Evolutionary conservation across 2,797 vertebrate species (phyloP).

Genomic region (Coranthus polyacanthus): DNA sequence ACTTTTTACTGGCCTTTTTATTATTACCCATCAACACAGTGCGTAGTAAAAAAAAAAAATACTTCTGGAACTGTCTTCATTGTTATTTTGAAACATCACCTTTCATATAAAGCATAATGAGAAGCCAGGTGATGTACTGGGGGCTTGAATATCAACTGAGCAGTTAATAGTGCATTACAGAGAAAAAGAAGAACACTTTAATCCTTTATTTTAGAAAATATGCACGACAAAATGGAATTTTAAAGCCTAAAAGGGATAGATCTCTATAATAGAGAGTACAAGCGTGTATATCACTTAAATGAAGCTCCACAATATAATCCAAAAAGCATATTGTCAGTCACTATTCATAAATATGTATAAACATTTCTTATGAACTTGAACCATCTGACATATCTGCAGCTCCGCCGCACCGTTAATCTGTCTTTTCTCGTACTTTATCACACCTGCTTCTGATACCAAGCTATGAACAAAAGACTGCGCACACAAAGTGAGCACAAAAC

Average conservation of each 20-base stretch:
- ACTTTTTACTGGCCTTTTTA: constrained; percentile 38
- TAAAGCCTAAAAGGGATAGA: constrained; percentile 1
- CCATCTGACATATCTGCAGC: constrained; percentile 3
- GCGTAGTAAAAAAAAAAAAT: not conserved
- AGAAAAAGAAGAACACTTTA: not conserved
- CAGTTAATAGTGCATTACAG: not conserved
- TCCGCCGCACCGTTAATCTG: not conserved
- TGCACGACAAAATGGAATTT: not conserved
- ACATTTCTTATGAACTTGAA: not conserved
- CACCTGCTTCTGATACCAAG: constrained; percentile 19
- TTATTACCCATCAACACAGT: constrained; percentile 18
- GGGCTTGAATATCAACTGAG: not conserved
- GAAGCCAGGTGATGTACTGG: constrained; percentile 11
- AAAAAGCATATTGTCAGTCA: not conserved
- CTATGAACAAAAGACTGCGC: constrained; percentile 35
- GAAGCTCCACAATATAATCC: not conserved
- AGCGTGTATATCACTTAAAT: not conserved
- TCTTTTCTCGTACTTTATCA: constrained; percentile 30
- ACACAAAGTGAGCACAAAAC: constrained; percentile 62
- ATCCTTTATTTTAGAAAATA: not conserved
- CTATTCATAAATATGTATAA: not conserved
- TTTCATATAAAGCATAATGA: constrained; percentile 7
- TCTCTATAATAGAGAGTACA: not conserved
- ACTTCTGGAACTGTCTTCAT: constrained; percentile 3
- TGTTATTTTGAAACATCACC: constrained; percentile 14